Base-by-base conservation (phyloP, 1,140 invertebrate species). In the Lutraria rhynchaena region DNA sequence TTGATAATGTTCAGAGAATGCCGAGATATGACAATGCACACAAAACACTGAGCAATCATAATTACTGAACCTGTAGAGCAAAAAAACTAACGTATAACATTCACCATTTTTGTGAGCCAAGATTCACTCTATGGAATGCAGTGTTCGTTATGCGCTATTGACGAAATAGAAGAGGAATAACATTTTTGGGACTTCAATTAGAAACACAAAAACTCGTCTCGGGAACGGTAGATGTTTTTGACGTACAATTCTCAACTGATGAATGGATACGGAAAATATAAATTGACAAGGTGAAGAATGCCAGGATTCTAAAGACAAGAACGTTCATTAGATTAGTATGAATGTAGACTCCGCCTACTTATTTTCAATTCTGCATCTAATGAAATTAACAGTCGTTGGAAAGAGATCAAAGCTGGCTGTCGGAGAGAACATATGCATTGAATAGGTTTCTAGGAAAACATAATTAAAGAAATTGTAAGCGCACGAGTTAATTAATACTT, bases 211-310 rank as follows among this genome's bases (percentile, higher is more conserved):
- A 65, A 41, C 17, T 15, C 17, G 15, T 22, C n/a, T 44, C 7
- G n/a, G 27, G 46, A 33, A 55, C 33, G 11, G 13, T 27, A 13
- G 46, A 29, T 1, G 46, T 3, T 70, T 55, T 55, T 70, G 67
- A 70, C 67, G 17, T 71, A 51, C 49, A 71, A 71, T 71, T 71
- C 53, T 29, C 27, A 19, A 31, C 9, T 71, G 51, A 71, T 57
- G 49, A 57, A 57, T 57, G 5, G 33, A 15, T 7, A 35, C 15
- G 29, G 69, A 51, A 57, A 55, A 71, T 57, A 35, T 17, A 57
- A 37, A 57, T 46, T 51, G 44, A 67, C 44, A 51, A 7, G 15
- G 15, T 41, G 37, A 41, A 41, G 15, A 41, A 41, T 41, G 15
- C 37, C 37, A 41, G 37, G 37, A 5, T 41, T 41, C 5, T 15